Evolutionary conservation across 53 echinoderm and acorn worm genomes (phyloP).

Genomic region (Holothuria scabra): DNA sequence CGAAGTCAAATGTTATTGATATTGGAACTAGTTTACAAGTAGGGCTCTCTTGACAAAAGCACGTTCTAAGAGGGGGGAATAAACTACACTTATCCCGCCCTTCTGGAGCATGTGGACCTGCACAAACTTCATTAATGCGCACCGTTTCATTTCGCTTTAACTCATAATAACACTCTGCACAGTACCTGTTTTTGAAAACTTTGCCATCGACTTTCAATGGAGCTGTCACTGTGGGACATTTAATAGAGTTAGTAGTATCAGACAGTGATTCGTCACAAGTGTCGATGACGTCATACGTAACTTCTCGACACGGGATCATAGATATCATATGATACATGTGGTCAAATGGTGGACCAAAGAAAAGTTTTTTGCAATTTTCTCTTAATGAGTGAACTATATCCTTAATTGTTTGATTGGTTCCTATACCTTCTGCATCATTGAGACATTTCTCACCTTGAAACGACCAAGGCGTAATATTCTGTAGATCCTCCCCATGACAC

Average conservation of each 20-base stretch:
- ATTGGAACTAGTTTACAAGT: neutral
- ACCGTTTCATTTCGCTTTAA: neutral
- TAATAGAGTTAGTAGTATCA: neutral
- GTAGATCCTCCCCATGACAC: constrained; percentile 5
- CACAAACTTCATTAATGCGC: too few species aligned
- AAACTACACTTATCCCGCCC: too few species aligned
- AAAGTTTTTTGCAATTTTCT: neutral
- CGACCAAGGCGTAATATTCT: constrained; percentile 21
- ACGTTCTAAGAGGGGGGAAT: too few species aligned
- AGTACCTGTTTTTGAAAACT: neutral
- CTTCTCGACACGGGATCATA: neutral
- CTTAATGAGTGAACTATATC: neutral
- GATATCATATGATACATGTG: neutral
- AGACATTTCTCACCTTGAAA: neutral
- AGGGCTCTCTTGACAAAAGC: too few species aligned
- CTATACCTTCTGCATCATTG: too few species aligned
- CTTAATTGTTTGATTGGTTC: neutral
- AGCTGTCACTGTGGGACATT: constrained; percentile 10
- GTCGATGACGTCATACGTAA: neutral
- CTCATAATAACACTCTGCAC: constrained; percentile 16
- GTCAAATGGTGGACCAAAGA: neutral
- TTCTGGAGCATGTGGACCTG: too few species aligned
- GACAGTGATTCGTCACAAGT: constrained; percentile 10
- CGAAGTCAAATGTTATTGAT: constrained; percentile 40
- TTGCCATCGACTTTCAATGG: neutral